Evolutionary conservation across 2,113 vertebrate genomes (phyloP), one percentile per base, ranked within the genome.

Genomic region (Penelope pileata): DNA sequence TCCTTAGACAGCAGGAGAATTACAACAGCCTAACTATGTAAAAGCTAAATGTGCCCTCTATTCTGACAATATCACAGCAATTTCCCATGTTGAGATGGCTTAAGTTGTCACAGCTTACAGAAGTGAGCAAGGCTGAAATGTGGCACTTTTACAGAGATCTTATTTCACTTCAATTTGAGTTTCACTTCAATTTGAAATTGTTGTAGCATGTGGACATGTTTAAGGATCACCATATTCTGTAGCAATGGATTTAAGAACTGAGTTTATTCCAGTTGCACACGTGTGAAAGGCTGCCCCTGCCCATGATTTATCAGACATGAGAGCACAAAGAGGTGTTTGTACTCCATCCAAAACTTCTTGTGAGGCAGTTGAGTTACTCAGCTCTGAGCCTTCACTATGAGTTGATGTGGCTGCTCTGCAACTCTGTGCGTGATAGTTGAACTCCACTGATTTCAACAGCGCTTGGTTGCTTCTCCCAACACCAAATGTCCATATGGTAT

Each of bases 241-340:
- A 76, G 42, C 47, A 76, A 67, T 13, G 72, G 67, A 69, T 76
- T 87, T 76, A 50, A 92, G 83, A 66, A 14, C 40, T 12, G 66
- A 72, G 9, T 54, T 48, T 84, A 75, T 87, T 66, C 67, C 2
- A 4, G 70, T 68, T 62, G 81, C 58, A 14, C 36, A 9, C 17
- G n/a, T 92, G 81, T 38, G 82, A 95, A 93, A 87, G 54, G 32
- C 58, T 94, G 72, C 81, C 77, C 27, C 67, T 13, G 53, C 76
- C 54, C 34, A 10, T 36, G 69, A 69, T 87, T 73, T 83, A 80
- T 89, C 84, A 91, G 78, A 45, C 78, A 45, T 11, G 36, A 85
- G 50, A 76, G 86, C 86, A 66, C 78, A 77, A 67, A 93, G 48
- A 23, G 17, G 7, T 82, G 81, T 50, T 85, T 82, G 69, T 92